Base-by-base conservation (phyloP, 2,113 vertebrate species). In the Macaca nemestrina region DNA sequence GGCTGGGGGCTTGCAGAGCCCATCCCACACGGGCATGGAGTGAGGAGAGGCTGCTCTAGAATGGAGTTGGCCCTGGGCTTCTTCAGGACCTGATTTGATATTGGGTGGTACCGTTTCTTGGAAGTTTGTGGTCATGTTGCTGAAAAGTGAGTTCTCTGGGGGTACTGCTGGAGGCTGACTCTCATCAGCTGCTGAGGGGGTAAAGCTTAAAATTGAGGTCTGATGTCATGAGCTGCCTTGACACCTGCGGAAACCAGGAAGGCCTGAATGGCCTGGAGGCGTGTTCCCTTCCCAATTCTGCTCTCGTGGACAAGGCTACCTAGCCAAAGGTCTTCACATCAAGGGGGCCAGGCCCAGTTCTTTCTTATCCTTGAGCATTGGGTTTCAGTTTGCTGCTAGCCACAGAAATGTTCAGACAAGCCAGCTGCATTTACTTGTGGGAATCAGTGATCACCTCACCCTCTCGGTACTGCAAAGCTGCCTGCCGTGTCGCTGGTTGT, bases 1-100 rank as follows among this genome's bases (percentile, higher is more conserved):
- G 93, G 92, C 97, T 93, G 96, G 85, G 93, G 93, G 91, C 80
- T 97, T 78, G 94, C 85, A 92, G 70, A 35, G 7, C 7, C 52
- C 3, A 5, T 40, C 9, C 2, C 6, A 14, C 14, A 64, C 68
- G 3, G 6, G 32, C 14, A 45, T 17, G 43, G 72, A 16, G 43
- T 23, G 10, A 5, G 27, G n/a, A 92, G 17, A 76, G 50, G 45
- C 50, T 12, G 11, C 64, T 59, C 10, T 9, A 13, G 43, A 8
- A 3, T 11, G 27, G 50, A 84, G 86, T 6, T 23, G 87, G 25
- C 59, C 55, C 30, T 20, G 25, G 22, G 38, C 40, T n/a, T 30
- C 35, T 83, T 35, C 3, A 35, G 67, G 64, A 50, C 27, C 45
- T 64, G 64, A 27, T 73, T 55, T 9, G 48, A 23, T 22, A 12